Conservation (phyloP, 2,888 invertebrate species). For the Tachina fera region DNA sequence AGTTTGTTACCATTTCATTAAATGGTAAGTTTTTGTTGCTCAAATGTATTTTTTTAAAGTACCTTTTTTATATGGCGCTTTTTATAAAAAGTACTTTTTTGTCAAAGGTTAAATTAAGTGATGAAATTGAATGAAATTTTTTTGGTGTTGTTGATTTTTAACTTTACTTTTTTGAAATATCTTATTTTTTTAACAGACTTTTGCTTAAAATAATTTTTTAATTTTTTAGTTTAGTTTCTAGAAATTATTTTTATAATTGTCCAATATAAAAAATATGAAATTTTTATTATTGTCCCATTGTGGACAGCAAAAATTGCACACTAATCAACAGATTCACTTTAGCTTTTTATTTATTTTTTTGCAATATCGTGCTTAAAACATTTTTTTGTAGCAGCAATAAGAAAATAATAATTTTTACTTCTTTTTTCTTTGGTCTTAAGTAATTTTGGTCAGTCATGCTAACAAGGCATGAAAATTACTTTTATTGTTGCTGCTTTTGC, state of each 20-base stretch:
- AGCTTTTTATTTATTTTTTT: background rate
- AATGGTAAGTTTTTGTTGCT: no score
- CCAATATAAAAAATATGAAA: no score
- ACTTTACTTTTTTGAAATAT: no score
- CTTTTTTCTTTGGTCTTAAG: background rate
- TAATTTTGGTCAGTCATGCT: slow-evolving; percentile 64
- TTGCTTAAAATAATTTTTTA: no score
- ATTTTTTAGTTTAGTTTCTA: no score
- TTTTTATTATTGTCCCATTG: background rate
- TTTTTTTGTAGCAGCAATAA: background rate
- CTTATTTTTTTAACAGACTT: no score
- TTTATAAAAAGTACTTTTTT: background rate
- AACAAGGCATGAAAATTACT: slow-evolving; percentile 65
- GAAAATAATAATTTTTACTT: slow-evolving; percentile 11
- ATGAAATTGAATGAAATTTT: background rate
- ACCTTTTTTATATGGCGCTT: no score
- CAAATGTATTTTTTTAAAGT: no score
- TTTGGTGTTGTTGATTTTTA: background rate
- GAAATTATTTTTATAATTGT: no score
- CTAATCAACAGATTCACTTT: background rate
- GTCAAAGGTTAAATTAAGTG: no score
- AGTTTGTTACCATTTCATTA: no score
- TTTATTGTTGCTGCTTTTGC: slow-evolving; percentile 35
- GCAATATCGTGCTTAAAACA: slow-evolving; percentile 46
- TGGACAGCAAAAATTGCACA: background rate